Evolutionary conservation across 2,797 vertebrate genomes (phyloP).

Genomic region (Spea hammondii): DNA sequence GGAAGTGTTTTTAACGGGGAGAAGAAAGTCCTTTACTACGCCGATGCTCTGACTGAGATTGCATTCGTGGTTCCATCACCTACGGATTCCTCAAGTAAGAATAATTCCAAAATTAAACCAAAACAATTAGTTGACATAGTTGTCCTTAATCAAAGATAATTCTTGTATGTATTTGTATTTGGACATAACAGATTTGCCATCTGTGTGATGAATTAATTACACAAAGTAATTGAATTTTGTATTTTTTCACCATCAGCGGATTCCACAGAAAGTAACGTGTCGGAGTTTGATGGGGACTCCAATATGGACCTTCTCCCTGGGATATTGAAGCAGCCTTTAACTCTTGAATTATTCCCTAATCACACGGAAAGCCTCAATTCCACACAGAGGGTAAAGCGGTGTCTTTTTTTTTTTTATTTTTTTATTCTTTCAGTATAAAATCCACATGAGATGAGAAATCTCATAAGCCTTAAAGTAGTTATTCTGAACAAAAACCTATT

Average conservation of each 20-base stretch:
- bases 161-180: too few relatives aligned
- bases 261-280: slow-evolving; percentile 84
- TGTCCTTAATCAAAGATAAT: not conserved
- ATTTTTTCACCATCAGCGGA: slow-evolving; percentile 65
- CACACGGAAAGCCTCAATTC: slow-evolving; percentile 88
- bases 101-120: not conserved
- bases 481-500: too few relatives aligned
- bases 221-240: not conserved
- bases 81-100: slow-evolving; percentile 83
- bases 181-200: not conserved
- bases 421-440: not conserved
- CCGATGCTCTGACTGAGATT: slow-evolving; percentile 84
- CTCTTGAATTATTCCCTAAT: slow-evolving; percentile 91
- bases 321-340: slow-evolving; percentile 84
- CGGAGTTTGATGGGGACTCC: slow-evolving; percentile 83
- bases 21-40: slow-evolving; percentile 82
- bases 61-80: slow-evolving; percentile 85
- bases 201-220: not conserved
- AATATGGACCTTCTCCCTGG: slow-evolving; percentile 84
- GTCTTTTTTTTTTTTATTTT: not conserved
- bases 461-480: too few relatives aligned
- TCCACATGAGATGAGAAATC: not conserved
- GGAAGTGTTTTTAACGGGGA: slow-evolving; percentile 86
- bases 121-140: not conserved
- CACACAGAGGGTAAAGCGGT: slow-evolving; percentile 71